Base-by-base conservation (phyloP, 1,140 invertebrate genomes). In the Aphaenogaster ashmeadi region DNA sequence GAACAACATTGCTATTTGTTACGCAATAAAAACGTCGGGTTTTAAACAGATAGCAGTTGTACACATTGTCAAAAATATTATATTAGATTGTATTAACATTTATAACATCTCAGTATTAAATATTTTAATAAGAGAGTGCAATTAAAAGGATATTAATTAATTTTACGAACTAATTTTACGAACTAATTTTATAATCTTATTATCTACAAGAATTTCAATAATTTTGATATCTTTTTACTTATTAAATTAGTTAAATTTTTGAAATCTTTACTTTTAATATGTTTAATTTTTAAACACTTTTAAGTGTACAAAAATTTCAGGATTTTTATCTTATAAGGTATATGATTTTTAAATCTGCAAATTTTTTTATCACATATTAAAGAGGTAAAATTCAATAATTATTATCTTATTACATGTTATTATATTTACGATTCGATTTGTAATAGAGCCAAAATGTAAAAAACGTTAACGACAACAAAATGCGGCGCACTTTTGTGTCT, bases 401-500 rank as follows among this genome's bases (percentile, higher is more conserved):
- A 21, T 21, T 54, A 54, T n/a, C 7, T 72, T 52, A 27, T 0
- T 38, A 11, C 11, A 11, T 21, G 4, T 54, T 38, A 72, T 21
- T 56, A 13, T 38, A 44, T 47, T 36, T 21, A 13, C 8, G 5
- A 80, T 13, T 13, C 18, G 9, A 21, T 79, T 47, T 15, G n/a
- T 13, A 15, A 27, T 9, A 44, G 18, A 41, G 38, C n/a, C 44
- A 15, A 50, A 67, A 21, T 44, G 0, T 38, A 52, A 83, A 67
- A 83, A 83, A n/a, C 36, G n/a, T 81, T 71, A 27, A 7, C 21
- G 47, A 38, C 38, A 27, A 54, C 79, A 71, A 83, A 54, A 44
- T 44, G 15, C 44, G 41, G 58, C 27, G 18, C 52, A 47, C 64
- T 69, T 41, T 71, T 41, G n/a, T 38, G 52, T n/a, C 66, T 41